Conservation (phyloP, 2,888 invertebrate species). For the Tetranychus truncatus region DNA sequence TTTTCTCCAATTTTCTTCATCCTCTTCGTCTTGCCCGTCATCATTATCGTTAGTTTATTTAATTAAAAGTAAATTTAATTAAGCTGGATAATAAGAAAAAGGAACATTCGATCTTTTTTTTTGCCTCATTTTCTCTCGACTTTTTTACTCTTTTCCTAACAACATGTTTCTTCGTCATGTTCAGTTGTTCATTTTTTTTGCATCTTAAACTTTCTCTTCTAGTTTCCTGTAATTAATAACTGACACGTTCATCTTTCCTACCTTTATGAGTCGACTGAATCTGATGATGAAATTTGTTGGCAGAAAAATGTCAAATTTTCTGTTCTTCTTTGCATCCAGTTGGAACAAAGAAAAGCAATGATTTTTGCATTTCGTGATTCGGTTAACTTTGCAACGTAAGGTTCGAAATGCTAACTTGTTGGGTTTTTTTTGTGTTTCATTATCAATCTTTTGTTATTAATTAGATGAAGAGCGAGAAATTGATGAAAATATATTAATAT, state of each 20-base stretch:
- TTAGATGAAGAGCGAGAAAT: too few species aligned
- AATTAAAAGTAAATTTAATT: slow-evolving; percentile 1
- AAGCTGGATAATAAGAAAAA: neutral
- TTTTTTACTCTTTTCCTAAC: neutral
- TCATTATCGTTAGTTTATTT: neutral
- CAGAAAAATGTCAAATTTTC: too few species aligned
- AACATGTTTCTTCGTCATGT: neutral
- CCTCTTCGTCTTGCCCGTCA: neutral
- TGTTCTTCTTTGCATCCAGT: too few species aligned
- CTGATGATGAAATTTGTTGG: too few species aligned
- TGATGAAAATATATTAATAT: too few species aligned
- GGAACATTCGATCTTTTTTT: neutral
- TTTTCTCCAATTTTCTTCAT: neutral
- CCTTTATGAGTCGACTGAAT: too few species aligned
- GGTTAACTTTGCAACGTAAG: too few species aligned
- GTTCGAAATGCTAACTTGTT: too few species aligned
- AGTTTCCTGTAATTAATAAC: neutral
- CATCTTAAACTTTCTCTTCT: neutral
- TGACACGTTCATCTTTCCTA: neutral
- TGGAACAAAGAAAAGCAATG: too few species aligned
- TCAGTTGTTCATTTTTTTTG: neutral
- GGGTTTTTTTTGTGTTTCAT: too few species aligned
- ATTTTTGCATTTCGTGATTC: too few species aligned
- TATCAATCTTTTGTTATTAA: too few species aligned
- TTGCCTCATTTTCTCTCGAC: neutral